A percentile compares a stretch with the other conserved stretches of the same genome.
phyloP scores from a whole-genome alignment of 2,113 vertebrate species.

The Leucopsar rothschildi region DNA sequence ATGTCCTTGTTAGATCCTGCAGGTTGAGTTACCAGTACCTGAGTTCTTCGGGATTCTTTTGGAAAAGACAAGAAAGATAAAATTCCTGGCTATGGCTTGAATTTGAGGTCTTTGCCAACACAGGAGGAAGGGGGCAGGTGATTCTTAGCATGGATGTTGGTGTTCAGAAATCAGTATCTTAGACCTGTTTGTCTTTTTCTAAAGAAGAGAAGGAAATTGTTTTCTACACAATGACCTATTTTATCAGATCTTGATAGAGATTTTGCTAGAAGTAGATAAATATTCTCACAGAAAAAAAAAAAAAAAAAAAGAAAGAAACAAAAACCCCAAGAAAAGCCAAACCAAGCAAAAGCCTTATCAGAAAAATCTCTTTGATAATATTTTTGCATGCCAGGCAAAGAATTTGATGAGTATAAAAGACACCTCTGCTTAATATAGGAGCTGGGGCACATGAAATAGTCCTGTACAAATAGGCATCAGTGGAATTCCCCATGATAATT shows the following conservation, averaged over 20 bases:
- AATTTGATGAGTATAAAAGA: not conserved
- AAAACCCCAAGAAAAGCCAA: not conserved
- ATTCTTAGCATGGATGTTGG: not conserved
- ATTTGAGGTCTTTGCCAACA: not conserved
- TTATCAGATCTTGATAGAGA: not conserved
- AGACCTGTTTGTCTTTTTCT: not conserved
- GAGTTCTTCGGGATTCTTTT: not conserved
- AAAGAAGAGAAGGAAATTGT: not conserved
- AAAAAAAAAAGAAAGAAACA: not conserved
- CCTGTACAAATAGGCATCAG: not conserved
- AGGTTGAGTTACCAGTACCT: not conserved
- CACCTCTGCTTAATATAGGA: not conserved
- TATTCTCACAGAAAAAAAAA: not conserved
- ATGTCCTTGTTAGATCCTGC: not conserved
- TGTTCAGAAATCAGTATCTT: not conserved
- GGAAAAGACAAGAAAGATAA: not conserved
- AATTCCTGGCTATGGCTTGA: not conserved
- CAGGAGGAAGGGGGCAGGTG: too few relatives aligned
- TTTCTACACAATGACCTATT: not conserved
- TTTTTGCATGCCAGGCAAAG: not conserved
- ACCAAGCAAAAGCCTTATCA: not conserved
- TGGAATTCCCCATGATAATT: not conserved
- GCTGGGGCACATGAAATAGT: not conserved
- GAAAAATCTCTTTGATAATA: not conserved
- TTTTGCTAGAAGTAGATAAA: not conserved